Conservation (phyloP, 1,140 invertebrate genomes). For the Diprion similis region DNA sequence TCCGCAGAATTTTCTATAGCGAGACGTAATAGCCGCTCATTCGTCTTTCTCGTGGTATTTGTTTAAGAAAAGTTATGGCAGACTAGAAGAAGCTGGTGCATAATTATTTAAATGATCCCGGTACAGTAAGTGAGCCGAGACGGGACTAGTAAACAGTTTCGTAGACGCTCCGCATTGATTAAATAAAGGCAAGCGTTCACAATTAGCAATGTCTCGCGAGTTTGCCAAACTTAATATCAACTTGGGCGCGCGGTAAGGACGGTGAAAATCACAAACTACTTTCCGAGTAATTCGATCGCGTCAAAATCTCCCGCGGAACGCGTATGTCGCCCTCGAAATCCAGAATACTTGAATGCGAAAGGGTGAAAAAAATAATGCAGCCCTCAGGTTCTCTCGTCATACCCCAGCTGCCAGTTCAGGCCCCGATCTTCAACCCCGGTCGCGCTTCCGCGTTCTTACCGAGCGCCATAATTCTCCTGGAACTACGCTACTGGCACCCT, state of each 20-base stretch:
- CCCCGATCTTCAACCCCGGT: too few species aligned
- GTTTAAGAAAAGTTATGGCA: too few species aligned
- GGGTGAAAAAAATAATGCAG: too few species aligned
- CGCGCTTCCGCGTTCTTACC: too few species aligned
- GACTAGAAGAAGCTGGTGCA: not conserved
- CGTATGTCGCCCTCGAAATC: too few species aligned
- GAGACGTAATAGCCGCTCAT: too few species aligned
- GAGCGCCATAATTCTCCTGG: not conserved
- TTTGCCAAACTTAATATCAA: slow-evolving; percentile 1
- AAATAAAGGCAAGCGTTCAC: not conserved
- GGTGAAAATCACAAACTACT: not conserved
- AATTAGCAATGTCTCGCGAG: slow-evolving; percentile 1
- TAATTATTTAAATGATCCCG: slow-evolving; percentile 3
- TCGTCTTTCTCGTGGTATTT: too few species aligned
- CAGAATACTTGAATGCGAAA: too few species aligned
- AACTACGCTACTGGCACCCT: not conserved
- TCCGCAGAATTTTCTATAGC: too few species aligned
- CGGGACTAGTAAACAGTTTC: not conserved
- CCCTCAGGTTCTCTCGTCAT: too few species aligned
- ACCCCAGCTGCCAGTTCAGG: too few species aligned
- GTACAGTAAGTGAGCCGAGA: not conserved
- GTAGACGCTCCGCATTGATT: not conserved
- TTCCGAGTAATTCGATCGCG: not conserved
- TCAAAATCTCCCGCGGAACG: not conserved
- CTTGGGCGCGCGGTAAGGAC: not conserved